Conservation (phyloP, 2,113 vertebrate species). For the Delphinapterus leucas region DNA sequence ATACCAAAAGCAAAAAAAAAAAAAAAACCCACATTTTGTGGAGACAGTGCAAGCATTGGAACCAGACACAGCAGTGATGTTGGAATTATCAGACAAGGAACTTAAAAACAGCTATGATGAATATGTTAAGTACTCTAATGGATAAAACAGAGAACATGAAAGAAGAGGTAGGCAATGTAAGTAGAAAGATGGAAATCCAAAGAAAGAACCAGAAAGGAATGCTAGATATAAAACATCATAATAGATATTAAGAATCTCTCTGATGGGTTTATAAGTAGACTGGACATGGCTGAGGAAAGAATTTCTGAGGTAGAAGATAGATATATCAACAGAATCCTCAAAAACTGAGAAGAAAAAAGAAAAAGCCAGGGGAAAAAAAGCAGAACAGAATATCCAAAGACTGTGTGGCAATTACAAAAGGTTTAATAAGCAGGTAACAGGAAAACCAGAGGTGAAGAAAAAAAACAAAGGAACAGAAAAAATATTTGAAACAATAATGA, state of each 20-base stretch:
- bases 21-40: neutral
- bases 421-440: neutral
- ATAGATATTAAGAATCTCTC: neutral
- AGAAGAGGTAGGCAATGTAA: neutral
- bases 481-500: neutral
- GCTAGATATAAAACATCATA: neutral
- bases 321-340: neutral
- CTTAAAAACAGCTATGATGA: neutral
- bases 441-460: neutral
- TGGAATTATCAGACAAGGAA: neutral
- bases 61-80: neutral
- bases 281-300: neutral
- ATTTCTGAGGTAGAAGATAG: neutral
- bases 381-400: neutral
- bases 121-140: neutral
- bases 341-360: neutral
- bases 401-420: neutral
- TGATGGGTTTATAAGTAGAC: neutral
- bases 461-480: neutral
- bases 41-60: neutral
- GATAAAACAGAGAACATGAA: neutral
- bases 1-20: neutral
- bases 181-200: neutral
- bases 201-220: neutral
- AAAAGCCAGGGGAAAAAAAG: too few species aligned